Conservation (phyloP, 2,797 vertebrate species). For the Xenentodon cancila region DNA sequence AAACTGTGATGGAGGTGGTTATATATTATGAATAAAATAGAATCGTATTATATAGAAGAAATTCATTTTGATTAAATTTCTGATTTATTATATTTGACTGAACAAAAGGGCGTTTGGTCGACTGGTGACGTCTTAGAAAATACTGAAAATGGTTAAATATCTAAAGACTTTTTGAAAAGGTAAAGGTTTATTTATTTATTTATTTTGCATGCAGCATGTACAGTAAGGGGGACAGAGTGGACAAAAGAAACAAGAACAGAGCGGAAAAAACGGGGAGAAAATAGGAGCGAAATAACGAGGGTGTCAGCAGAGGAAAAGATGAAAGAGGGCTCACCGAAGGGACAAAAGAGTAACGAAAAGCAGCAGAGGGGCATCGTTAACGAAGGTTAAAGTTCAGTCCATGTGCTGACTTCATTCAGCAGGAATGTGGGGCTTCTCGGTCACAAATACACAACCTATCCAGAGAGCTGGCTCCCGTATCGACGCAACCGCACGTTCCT, state of each 20-base stretch:
- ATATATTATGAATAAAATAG: background rate
- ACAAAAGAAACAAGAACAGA: background rate
- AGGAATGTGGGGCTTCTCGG: slow-evolving; percentile 41
- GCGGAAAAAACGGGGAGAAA: background rate
- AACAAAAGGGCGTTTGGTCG: background rate
- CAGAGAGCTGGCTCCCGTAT: background rate
- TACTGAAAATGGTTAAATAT: background rate
- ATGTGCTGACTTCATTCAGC: slow-evolving; percentile 51
- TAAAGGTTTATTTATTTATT: too few species aligned
- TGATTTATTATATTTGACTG: background rate
- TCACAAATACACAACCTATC: slow-evolving; percentile 1
- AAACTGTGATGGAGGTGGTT: background rate
- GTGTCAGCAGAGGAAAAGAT: too few species aligned
- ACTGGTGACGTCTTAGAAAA: background rate
- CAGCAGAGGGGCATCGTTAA: slow-evolving; percentile 4
- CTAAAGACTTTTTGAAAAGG: background rate
- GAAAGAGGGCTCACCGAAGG: too few species aligned
- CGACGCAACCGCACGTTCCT: background rate
- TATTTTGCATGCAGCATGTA: too few species aligned
- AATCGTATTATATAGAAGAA: too few species aligned
- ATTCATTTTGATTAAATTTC: background rate
- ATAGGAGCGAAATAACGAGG: background rate
- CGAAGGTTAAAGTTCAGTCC: slow-evolving; percentile 47
- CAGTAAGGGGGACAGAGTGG: background rate
- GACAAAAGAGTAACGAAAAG: background rate